phyloP scores from a whole-genome alignment of 2,797 vertebrate species.

The Phrynocephalus guinanensis region DNA sequence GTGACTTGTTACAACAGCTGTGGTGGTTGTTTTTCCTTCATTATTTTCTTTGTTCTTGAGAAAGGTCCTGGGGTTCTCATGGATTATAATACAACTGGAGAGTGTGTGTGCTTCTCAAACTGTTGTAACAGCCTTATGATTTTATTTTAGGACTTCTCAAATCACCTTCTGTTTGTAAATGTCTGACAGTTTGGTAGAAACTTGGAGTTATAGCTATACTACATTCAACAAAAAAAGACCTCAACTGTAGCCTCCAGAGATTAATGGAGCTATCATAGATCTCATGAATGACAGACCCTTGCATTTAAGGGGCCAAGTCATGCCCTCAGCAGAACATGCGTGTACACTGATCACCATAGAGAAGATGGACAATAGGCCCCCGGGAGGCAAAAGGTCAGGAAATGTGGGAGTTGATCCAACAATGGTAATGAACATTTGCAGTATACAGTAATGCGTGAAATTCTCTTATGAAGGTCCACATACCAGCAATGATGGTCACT shows the following conservation, averaged over 20 bases:
- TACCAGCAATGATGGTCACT: too few relatives aligned
- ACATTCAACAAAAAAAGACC: background rate
- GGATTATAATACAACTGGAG: background rate
- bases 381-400: too few relatives aligned
- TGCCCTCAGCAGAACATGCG: background rate
- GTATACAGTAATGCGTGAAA: too few relatives aligned
- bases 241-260: background rate
- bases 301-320: background rate
- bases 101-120: background rate
- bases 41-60: background rate
- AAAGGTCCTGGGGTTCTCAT: conserved; percentile 8
- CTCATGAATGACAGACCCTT: background rate
- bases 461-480: too few relatives aligned
- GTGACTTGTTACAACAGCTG: background rate
- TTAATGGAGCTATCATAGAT: background rate
- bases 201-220: background rate
- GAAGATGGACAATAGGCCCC: too few relatives aligned
- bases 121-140: background rate
- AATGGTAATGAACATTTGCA: too few relatives aligned
- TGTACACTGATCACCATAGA: too few relatives aligned
- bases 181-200: background rate
- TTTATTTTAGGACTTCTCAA: background rate
- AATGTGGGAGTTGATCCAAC: too few relatives aligned
- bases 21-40: background rate
- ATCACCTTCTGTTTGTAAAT: background rate